Base-by-base conservation (phyloP, 2,113 vertebrate genomes). In the Tenrec ecaudatus region DNA sequence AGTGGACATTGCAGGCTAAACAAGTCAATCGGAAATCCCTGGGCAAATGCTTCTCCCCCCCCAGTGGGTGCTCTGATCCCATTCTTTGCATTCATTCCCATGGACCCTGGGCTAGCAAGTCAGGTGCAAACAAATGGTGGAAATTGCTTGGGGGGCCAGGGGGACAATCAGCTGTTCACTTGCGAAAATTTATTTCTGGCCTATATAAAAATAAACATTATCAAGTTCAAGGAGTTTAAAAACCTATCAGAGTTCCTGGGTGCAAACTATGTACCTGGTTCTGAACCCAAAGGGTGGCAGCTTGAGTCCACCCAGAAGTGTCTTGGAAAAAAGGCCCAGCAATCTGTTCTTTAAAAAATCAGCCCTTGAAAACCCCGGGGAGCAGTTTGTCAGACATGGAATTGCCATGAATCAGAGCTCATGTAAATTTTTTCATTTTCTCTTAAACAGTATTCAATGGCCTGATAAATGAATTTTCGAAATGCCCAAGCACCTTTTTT, bases 11-110 rank as follows among this genome's bases (percentile, higher is more conserved):
- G 31, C 81, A 68, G 64, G 25, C 62, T 62, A 71, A 64, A 60
- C 90, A 73, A 27, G 90, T 69, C 88, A 76, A 27, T n/a, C 60
- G 88, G 73, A n/a, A 83, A 68, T 77, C 81, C 79, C 76, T n/a
- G 77, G 81, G 86, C 81, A 77, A 92, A 95, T 71, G 92, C 78
- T 64, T 75, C 90, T 60, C 86, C 88, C 57, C 57, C 22, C 80
- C 92, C 58, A 95, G 43, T 79, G 81, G 19, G 16, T 17, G 83
- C 83, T 93, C 90, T 93, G 29, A 85, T 93, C 79, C 9, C 29
- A 23, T 8, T 43, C 36, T 58, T 31, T 47, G 82, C 36, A 31
- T 66, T 78, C 33, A 57, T 83, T 84, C 87, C 71, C 31, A 0
- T 16, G 80, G 89, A 73, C 36, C 9, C 19, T 6, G 6, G 31